Conservation (phyloP, 2,888 invertebrate genomes). For the Trichopoda pennipes region DNA sequence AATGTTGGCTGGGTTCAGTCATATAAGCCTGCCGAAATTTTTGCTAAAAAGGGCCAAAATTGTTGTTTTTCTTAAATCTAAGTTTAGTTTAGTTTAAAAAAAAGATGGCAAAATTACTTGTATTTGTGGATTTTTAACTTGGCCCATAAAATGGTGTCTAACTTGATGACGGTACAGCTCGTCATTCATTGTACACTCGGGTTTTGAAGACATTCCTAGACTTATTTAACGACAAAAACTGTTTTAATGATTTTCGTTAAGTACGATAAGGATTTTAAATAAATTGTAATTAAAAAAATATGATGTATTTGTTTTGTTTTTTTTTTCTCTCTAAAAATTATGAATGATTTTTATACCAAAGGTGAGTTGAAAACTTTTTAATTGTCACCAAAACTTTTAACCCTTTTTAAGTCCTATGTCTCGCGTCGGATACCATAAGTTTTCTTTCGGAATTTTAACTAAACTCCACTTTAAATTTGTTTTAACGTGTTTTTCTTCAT, state of each 20-base stretch:
- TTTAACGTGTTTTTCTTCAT: too few species aligned
- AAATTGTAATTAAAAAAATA: slow-evolving; percentile 41
- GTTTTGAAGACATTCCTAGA: slow-evolving; percentile 32
- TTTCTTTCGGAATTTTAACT: neutral
- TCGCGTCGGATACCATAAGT: neutral
- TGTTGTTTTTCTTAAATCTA: neutral
- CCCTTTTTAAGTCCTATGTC: neutral
- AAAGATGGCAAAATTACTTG: slow-evolving; percentile 27
- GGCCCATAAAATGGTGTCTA: slow-evolving; percentile 62
- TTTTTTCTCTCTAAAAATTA: slow-evolving; percentile 10
- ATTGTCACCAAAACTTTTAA: slow-evolving; percentile 1
- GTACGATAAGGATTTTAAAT: slow-evolving; percentile 28
- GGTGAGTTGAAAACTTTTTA: slow-evolving; percentile 52
- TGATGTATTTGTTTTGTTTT: neutral
- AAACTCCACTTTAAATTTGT: neutral
- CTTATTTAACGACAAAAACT: neutral
- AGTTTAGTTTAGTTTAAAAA: neutral
- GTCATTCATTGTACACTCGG: slow-evolving; percentile 28
- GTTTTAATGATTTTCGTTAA: slow-evolving; percentile 1
- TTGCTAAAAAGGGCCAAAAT: neutral
- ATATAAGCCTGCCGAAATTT: neutral
- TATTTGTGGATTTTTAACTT: slow-evolving; percentile 19
- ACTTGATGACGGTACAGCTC: slow-evolving; percentile 58
- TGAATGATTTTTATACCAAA: slow-evolving; percentile 52
- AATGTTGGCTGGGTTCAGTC: slow-evolving; percentile 12